Evolutionary conservation across 2,888 invertebrate genomes (phyloP), one percentile per base, ranked within the genome.

Genomic region (Onthophagus sagittarius): DNA sequence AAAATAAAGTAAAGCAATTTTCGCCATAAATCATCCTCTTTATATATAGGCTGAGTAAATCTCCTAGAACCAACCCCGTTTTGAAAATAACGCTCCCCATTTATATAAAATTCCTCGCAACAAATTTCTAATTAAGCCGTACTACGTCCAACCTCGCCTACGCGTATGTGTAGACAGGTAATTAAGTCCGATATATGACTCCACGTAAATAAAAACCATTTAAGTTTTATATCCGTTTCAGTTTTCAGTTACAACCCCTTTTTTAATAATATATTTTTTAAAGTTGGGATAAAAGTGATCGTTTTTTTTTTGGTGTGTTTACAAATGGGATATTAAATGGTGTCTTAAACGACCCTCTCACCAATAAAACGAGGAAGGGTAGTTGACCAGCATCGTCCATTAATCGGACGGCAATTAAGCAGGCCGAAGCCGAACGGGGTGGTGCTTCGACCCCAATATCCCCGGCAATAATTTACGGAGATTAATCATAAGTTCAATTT

Each of bases 381-480:
- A 31, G 67, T 32, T 32, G 67, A 32, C 67, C 31, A 23, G 23
- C 23, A 67, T n/a, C 32, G 67, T 67, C 82, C 83, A 83, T 84
- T 83, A 83, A 84, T 83, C 83, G 82, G 81, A 79, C 76, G 79
- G 83, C 83, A 83, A 84, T 84, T 84, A 83, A 83, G 80, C 81
- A 83, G 80, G 81, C 80, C 77, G 23, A 23, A 23, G 79, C 82
- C 82, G 82, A 82, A 81, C 81, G 78, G 79, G 77, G 74, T 79
- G 71, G 75, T 75, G 73, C 75, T 75, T 75, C 73, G 73, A 71
- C 75, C 75, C 75, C 70, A 64, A 73, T 72, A 72, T 72, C 70
- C 72, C 64, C 69, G 62, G 64, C 73, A 39, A 73, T 75, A 73
- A 75, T 69, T 73, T 73, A 73, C 73, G 64, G 73, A 73, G 75